Evolutionary conservation across 2,113 vertebrate species (phyloP).

Genomic region (Halcyon malimbica): DNA sequence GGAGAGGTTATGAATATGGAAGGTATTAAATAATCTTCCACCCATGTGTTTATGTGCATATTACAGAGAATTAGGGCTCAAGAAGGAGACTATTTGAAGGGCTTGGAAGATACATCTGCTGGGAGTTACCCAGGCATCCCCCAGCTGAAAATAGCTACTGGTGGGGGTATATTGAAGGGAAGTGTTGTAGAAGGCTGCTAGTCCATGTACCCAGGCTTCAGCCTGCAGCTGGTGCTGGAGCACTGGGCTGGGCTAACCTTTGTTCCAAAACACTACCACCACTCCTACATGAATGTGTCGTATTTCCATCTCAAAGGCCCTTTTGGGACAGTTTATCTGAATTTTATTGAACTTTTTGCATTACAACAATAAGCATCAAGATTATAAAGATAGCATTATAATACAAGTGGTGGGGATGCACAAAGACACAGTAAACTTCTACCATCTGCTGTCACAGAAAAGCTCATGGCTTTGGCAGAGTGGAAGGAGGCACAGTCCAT

Average conservation of each 20-base stretch:
- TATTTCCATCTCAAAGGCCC: neutral
- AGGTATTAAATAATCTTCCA: neutral
- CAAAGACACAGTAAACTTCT: neutral
- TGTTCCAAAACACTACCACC: neutral
- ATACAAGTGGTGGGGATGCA: neutral
- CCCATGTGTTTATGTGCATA: neutral
- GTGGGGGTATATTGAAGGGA: neutral
- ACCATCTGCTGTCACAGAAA: neutral
- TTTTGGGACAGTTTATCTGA: neutral
- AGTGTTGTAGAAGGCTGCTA: no score
- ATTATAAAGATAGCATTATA: neutral
- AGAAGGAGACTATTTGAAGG: neutral
- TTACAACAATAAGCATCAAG: neutral
- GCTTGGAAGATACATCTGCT: neutral
- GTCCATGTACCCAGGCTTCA: neutral
- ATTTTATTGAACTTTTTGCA: neutral
- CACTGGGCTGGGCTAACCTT: neutral
- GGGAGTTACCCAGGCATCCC: neutral
- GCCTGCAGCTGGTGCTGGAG: neutral
- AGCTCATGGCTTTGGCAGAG: neutral
- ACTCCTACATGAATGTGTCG: neutral
- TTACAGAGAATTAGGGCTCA: neutral
- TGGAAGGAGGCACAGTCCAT: fast-evolving
- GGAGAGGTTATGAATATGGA: neutral
- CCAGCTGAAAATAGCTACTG: neutral